Base-by-base conservation (phyloP, 2,888 invertebrate genomes). In the Mesorhabditis spiculigera region DNA sequence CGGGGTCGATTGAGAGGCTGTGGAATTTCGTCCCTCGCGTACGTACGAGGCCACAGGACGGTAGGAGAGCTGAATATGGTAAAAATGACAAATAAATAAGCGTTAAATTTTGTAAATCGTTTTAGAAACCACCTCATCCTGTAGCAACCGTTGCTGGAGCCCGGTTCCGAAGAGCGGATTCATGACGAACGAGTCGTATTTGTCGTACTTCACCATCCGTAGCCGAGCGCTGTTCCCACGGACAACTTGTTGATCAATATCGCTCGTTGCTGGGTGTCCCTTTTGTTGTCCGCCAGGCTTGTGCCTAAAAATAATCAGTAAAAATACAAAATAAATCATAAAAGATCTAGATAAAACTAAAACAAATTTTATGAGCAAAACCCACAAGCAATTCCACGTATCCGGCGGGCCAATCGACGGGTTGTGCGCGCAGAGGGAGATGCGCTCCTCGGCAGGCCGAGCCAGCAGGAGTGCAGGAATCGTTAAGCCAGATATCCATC, bases 131-230 rank as follows among this genome's bases (percentile, higher is more conserved):
- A 65, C 65, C 44, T 71, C 68, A 4, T 63, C 68, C 28, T 64
- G 43, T 4, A 67, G 68, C n/a, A 68, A 28, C 70, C 70, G 65
- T 10, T 10, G 8, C 10, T 50, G 58, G 10, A 73, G 13, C 28
- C 42, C 10, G 43, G 43, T n/a, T 4, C 67, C 65, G 63, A 66
- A 73, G 5, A 69, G 45, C 5, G 67, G 67, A 61, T 70, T 73
- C 66, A 73, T 58, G 4, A 71, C 71, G 65, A 70, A 68, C 42
- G 50, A 43, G 63, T 73, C 65, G 58, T 63, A 71, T 50, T 71
- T 71, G 63, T 71, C 65, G 43, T 71, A 71, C 4, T 63, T 67
- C 65, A 71, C 67, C 71, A 71, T 71, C 45, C 64, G 61, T 4
- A 71, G 61, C 45, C 64, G 63, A 10, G 66, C 71, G 4, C 67